Evolutionary conservation across 1,140 invertebrate species (phyloP), one percentile per base, ranked within the genome.

Genomic region (Forficula auricularia): DNA sequence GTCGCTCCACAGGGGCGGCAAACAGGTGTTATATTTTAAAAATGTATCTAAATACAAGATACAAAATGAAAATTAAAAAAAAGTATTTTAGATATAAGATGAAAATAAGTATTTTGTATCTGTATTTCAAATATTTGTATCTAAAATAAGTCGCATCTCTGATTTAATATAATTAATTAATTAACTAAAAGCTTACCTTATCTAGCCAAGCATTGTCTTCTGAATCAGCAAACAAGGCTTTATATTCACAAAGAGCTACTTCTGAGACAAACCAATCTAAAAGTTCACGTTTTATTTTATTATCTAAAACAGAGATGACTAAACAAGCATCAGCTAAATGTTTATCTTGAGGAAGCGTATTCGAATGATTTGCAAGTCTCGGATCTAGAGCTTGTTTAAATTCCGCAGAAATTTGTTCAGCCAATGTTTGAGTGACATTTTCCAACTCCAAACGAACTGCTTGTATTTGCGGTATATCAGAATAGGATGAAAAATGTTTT

Each of bases 121-220:
- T n/a, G n/a, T n/a, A n/a, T n/a, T n/a, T n/a, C n/a, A n/a, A n/a
- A n/a, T n/a, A n/a, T n/a, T n/a, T n/a, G n/a, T n/a, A n/a, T n/a
- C n/a, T n/a, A n/a, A n/a, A n/a, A n/a, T n/a, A n/a, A n/a, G n/a
- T n/a, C n/a, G n/a, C n/a, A n/a, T n/a, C n/a, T n/a, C n/a, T n/a
- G n/a, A n/a, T n/a, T n/a, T n/a, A n/a, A n/a, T n/a, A n/a, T n/a
- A n/a, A n/a, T n/a, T n/a, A n/a, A n/a, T n/a, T n/a, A n/a, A n/a
- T n/a, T n/a, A 27, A 27, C 10, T 6, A 27, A 10, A 27, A 27
- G 4, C 10, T 27, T 27, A 27, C 22, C 65, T 94, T 94, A 56
- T 96, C 86, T 31, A 98, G 61, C 94, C 95, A 98, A 1, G 89
- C 87, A 30, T 77, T 78, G 61, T 98, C 94, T 63, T 97, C 89